phyloP scores from a whole-genome alignment of 2,888 invertebrate genomes.

The Cecidostiba fungosa region DNA sequence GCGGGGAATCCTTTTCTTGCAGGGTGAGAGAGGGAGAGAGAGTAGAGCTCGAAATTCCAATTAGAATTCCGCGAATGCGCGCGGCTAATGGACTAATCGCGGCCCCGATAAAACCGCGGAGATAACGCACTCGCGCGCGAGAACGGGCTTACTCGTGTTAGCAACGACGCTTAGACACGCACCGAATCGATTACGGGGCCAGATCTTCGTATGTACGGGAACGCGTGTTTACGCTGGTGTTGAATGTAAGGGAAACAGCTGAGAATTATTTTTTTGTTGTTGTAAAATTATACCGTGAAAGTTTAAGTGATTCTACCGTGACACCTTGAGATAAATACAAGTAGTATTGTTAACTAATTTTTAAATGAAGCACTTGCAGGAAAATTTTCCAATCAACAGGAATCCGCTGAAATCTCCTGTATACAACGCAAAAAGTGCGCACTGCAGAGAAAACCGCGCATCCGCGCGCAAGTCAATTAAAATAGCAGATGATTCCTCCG shows the following conservation, averaged over 20 bases:
- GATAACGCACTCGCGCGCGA: slow-evolving; percentile 38
- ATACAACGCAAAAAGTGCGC: neutral
- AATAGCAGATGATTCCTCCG: neutral
- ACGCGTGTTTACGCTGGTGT: neutral
- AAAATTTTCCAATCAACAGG: neutral
- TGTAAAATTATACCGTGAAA: neutral
- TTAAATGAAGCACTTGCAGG: neutral
- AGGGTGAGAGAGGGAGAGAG: neutral
- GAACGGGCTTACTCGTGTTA: neutral
- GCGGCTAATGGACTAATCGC: slow-evolving; percentile 60
- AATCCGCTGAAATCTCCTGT: neutral
- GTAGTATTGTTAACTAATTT: neutral
- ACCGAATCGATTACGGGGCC: slow-evolving; percentile 22
- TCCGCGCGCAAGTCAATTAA: slow-evolving; percentile 29
- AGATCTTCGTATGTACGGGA: neutral
- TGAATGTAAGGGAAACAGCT: neutral
- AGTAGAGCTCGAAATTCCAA: slow-evolving; percentile 48
- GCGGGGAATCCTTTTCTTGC: neutral
- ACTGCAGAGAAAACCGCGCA: neutral
- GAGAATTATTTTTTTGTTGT: neutral
- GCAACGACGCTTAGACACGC: slow-evolving; percentile 27
- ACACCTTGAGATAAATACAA: neutral
- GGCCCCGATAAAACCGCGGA: slow-evolving; percentile 36
- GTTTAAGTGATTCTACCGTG: neutral
- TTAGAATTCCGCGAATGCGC: slow-evolving; percentile 59